phyloP scores from a whole-genome alignment of 2,113 vertebrate species.

The Abramis brama region DNA sequence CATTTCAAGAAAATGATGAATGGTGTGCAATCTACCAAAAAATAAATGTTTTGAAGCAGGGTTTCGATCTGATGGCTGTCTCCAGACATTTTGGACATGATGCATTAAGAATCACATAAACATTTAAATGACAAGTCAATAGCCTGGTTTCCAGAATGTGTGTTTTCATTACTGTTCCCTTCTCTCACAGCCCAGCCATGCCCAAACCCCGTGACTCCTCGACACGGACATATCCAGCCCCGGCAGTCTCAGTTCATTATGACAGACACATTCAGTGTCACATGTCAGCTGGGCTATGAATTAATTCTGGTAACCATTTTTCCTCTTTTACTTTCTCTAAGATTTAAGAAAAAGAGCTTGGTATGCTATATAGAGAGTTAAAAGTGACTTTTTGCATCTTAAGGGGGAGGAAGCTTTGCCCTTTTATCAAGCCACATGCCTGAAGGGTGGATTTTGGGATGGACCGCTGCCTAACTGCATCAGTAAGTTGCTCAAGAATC shows the following conservation, averaged over 20 bases:
- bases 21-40: background rate
- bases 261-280: conserved; percentile 58
- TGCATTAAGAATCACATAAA: background rate
- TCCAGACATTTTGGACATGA: conserved; percentile 18
- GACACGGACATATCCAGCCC: conserved; percentile 64
- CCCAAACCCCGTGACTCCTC: conserved; percentile 72
- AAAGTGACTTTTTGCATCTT: conserved; percentile 30
- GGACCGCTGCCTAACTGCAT: conserved; percentile 62
- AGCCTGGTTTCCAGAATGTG: background rate
- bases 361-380: conserved; percentile 18
- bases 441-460: conserved; percentile 70
- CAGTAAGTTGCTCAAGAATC: conserved; percentile 59
- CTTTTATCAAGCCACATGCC: conserved; percentile 64
- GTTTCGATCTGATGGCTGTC: conserved; percentile 9
- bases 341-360: background rate
- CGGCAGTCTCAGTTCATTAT: conserved; percentile 55
- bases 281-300: conserved; percentile 43
- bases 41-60: background rate
- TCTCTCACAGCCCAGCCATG: conserved; percentile 62
- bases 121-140: conserved; percentile 23
- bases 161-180: background rate
- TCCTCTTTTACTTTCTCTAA: conserved; percentile 29
- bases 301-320: conserved; percentile 55
- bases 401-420: conserved; percentile 53
- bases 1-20: conserved; percentile 8